A percentile compares a stretch with the other conserved stretches of the same genome.
Conservation (phyloP, 2,888 invertebrate species). For the Alviniconcha strummeri region DNA sequence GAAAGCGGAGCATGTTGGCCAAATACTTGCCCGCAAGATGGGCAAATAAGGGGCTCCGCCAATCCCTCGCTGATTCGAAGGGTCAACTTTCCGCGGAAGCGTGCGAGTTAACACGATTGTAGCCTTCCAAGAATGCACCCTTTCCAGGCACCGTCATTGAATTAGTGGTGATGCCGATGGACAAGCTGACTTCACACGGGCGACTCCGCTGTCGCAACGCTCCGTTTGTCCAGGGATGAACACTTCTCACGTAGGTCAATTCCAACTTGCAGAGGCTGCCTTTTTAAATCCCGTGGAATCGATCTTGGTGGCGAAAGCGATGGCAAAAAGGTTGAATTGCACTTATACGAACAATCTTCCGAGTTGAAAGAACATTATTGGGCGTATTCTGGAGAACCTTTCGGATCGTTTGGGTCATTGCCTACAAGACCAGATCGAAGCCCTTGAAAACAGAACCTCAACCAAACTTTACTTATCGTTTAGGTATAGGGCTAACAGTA, state of each 20-base stretch:
- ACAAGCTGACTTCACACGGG: conserved; percentile 11
- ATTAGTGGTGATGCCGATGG: conserved; percentile 4
- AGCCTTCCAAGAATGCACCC: not conserved
- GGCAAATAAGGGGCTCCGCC: not conserved
- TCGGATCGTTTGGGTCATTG: too few species aligned
- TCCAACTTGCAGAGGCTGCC: not conserved
- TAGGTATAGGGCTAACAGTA: too few species aligned
- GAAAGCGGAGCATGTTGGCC: conserved; percentile 4
- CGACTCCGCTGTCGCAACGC: not conserved
- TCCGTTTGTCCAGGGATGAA: not conserved
- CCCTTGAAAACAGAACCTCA: too few species aligned
- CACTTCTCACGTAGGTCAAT: not conserved
- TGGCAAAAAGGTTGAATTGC: too few species aligned
- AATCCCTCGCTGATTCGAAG: not conserved
- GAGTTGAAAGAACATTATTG: too few species aligned
- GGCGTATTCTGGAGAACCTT: too few species aligned
- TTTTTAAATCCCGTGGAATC: too few species aligned
- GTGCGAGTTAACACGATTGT: conserved; percentile 12
- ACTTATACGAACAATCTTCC: too few species aligned
- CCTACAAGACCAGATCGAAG: too few species aligned
- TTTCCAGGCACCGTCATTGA: conserved; percentile 9
- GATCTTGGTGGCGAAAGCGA: too few species aligned
- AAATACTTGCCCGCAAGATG: not conserved
- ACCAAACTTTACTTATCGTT: too few species aligned
- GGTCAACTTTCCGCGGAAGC: conserved; percentile 7